phyloP scores from a whole-genome alignment of 2,113 vertebrate genomes.

The Carassius auratus region DNA sequence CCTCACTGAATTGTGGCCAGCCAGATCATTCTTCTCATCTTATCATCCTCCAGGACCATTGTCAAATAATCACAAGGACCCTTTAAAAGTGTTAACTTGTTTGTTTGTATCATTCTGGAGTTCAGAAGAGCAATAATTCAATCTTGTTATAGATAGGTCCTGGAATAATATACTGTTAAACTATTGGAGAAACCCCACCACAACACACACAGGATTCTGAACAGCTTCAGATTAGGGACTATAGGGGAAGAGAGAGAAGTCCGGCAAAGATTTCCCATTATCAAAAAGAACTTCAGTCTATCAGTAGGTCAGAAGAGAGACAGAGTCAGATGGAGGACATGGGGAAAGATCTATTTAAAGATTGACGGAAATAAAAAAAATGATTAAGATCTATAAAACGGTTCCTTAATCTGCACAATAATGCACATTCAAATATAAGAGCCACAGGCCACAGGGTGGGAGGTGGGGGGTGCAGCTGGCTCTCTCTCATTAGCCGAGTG shows the following conservation, averaged over 20 bases:
- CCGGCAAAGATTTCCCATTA: constrained; percentile 23
- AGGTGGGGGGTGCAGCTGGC: constrained; percentile 22
- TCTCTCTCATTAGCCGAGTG: constrained; percentile 55
- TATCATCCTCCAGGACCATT: background rate
- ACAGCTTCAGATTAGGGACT: background rate
- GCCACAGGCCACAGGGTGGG: constrained; percentile 18
- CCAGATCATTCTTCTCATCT: constrained; percentile 21
- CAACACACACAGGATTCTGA: background rate
- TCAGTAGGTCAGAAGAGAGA: background rate
- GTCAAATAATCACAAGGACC: constrained; percentile 4
- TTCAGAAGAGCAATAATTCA: constrained; percentile 65
- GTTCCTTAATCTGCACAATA: constrained; percentile 23
- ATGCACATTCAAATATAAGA: background rate
- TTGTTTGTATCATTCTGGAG: constrained; percentile 67
- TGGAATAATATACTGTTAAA: constrained; percentile 53
- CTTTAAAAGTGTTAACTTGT: constrained; percentile 64
- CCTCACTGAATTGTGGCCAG: constrained; percentile 8
- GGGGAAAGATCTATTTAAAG: constrained; percentile 41
- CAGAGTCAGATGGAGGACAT: constrained; percentile 6
- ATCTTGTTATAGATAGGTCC: constrained; percentile 66
- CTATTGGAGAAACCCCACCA: constrained; percentile 48
- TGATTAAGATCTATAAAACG: background rate
- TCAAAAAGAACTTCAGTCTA: background rate
- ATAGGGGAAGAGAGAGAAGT: background rate
- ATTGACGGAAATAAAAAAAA: constrained; percentile 33